A percentile compares a stretch with the other conserved stretches of the same genome.
phyloP scores from a whole-genome alignment of 1,140 invertebrate genomes.

The Trachymyrmex cornetzi region DNA sequence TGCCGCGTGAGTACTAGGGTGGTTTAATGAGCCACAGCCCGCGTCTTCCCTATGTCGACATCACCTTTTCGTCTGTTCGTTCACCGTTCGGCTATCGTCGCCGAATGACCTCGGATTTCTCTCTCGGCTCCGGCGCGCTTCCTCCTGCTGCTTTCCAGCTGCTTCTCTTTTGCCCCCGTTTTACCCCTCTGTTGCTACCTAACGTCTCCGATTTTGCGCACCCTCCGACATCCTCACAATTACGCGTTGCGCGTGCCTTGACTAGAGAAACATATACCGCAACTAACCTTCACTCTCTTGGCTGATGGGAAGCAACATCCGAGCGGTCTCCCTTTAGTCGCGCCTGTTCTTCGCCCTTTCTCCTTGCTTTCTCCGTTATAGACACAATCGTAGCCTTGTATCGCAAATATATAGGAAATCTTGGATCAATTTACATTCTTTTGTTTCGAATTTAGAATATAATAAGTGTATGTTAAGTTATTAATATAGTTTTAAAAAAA shows the following conservation, averaged over 20 bases:
- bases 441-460: not conserved
- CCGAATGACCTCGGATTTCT: constrained; percentile 74
- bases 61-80: constrained; percentile 60
- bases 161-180: constrained; percentile 59
- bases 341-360: constrained; percentile 19
- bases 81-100: constrained; percentile 40
- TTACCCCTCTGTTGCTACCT: constrained; percentile 67
- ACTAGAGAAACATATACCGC: constrained; percentile 83
- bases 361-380: constrained; percentile 7
- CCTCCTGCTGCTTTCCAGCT: constrained; percentile 15
- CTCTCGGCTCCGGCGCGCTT: constrained; percentile 40
- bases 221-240: constrained; percentile 83
- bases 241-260: constrained; percentile 85
- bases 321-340: constrained; percentile 48
- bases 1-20: constrained; percentile 79
- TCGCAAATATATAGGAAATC: not conserved
- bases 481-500: not conserved
- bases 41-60: constrained; percentile 25
- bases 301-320: constrained; percentile 69
- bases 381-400: constrained; percentile 31
- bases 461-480: not conserved
- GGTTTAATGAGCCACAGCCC: constrained; percentile 83
- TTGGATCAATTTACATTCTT: not conserved
- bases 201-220: constrained; percentile 65
- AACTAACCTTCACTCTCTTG: constrained; percentile 74